Evolutionary conservation across 2,113 vertebrate species (phyloP), one percentile per base, ranked within the genome.

Genomic region (Petromus typicus): DNA sequence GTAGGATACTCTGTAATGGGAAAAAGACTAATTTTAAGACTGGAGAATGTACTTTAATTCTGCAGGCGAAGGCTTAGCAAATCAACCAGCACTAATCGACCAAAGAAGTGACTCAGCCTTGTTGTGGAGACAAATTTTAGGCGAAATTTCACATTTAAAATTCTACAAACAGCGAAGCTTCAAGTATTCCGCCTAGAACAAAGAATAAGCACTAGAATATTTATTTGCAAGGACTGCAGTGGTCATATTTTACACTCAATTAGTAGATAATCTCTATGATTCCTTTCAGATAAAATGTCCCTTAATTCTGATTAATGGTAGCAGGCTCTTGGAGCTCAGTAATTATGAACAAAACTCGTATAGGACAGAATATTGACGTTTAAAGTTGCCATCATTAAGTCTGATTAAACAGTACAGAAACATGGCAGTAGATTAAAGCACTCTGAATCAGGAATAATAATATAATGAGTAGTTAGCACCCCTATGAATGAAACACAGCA

Each of bases 401-500:
- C 90, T 92, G 89, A 96, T 93, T 93, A 90, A 93, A 93, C 76
- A 82, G 23, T 17, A 90, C 30, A 96, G 86, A 75, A 95, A 96
- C 69, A 94, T 51, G 86, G 89, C 51, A 90, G 66, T 17, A 96
- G 93, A 94, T 93, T 43, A 88, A 92, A 96, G 94, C 43, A 71
- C 69, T 85, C 71, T 80, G 61, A 96, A 93, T 79, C 63, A 88
- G 59, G 45, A 64, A 22, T 34, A 66, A 51, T 37, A 89, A 32
- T 34, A 86, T 56, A 93, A 94, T 22, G 14, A 84, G 59, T 6
- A 87, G 76, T 66, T 87, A 4, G 0, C 54, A 71, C 73, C 5
- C 40, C 37, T 57, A 54, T 18, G 51, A 73, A 76, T 37, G 69
- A 95, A 92, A 54, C 54, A 43, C 25, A 80, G 56, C 54, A 54